Evolutionary conservation across 1,140 invertebrate genomes (phyloP), one percentile per base, ranked within the genome.

Genomic region (Heliconius eleuchia): DNA sequence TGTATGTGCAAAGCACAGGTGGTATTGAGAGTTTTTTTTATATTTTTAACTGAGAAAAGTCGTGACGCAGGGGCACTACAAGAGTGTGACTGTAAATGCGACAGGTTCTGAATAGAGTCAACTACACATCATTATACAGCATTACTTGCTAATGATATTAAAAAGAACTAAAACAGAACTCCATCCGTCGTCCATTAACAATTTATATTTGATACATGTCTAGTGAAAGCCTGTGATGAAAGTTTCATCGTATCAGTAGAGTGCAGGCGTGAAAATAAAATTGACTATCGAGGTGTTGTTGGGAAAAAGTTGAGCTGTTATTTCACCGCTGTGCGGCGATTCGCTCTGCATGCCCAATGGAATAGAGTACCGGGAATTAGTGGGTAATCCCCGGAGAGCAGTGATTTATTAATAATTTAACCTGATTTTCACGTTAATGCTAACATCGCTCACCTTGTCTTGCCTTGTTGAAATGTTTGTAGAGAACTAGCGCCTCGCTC

Each of bases 241-340:
- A 93, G 82, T 91, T 90, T 89, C 84, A 89, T 86, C 87, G 84
- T 93, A 93, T 93, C 91, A 85, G 80, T 78, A 83, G 84, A 84
- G 81, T 93, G 91, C 90, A 93, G 91, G 87, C 87, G 88, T 91
- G 84, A 88, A 92, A 91, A 91, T 80, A 90, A 89, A 91, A 91
- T 86, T 87, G 85, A 60, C 83, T 77, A 81, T 80, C 73, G 70
- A 78, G 73, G 80, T 60, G 60, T 73, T 77, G 73, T 80, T 71
- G 66, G 73, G 66, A 52, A 76, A 75, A 77, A 77, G 70, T 57
- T 9, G 39, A 16, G 46, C 42, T 37, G 57, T 60, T 75, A 79
- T 79, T 75, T 75, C 66, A 79, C 66, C 73, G 50, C 66, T 60
- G 73, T 74, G 71, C 46, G 50, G 30, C 60, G 78, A 79, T 72